Percentiles rank a stretch among this genome's conserved stretches.
Evolutionary conservation across 2,888 invertebrate species (phyloP).

Genomic region (Papilio protenor): DNA sequence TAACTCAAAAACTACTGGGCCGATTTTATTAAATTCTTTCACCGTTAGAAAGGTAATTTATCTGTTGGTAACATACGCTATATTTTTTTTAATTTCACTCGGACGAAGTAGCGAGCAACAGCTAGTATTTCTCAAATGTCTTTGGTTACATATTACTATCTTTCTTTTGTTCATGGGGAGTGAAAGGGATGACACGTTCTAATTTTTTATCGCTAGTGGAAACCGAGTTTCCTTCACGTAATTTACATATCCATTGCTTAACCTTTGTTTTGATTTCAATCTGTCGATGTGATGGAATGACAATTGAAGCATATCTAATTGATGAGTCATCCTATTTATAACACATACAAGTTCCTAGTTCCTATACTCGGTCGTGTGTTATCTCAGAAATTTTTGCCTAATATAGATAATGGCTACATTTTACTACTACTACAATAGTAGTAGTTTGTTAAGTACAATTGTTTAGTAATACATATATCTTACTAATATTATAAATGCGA

Average conservation of each 20-base stretch:
- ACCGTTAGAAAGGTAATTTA: too few relatives aligned
- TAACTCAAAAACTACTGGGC: too few relatives aligned
- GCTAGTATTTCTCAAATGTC: too few relatives aligned
- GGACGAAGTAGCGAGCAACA: too few relatives aligned
- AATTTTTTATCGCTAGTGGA: neutral
- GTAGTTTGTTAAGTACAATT: too few relatives aligned
- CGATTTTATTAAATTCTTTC: too few relatives aligned
- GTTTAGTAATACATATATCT: neutral
- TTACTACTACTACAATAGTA: too few relatives aligned
- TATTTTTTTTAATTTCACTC: too few relatives aligned
- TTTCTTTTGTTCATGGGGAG: neutral
- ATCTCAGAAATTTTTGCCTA: neutral
- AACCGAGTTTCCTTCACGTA: neutral
- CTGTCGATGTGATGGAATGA: conserved; percentile 9
- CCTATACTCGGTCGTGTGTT: neutral
- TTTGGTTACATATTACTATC: neutral
- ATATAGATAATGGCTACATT: neutral
- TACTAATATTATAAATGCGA: too few relatives aligned
- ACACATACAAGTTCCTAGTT: neutral
- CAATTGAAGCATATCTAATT: conserved; percentile 4
- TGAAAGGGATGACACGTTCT: neutral
- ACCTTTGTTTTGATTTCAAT: conserved; percentile 22
- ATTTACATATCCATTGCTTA: neutral
- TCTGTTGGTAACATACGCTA: too few relatives aligned
- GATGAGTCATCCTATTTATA: conserved; percentile 1